Base-by-base conservation (phyloP, 2,888 invertebrate genomes). In the Cantharis rufa region DNA sequence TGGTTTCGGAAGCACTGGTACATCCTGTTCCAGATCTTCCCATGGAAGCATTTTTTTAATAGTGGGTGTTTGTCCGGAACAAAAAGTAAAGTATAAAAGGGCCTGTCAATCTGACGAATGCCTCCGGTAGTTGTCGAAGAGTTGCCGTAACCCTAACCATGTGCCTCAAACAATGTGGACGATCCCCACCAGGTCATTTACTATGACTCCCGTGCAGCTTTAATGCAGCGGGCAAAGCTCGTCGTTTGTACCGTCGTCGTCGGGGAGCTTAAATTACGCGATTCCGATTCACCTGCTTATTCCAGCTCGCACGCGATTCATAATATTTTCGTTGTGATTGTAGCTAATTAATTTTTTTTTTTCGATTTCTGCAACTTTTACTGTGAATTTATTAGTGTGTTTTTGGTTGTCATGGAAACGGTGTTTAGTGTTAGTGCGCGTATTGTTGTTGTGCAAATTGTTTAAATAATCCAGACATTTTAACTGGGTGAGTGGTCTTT, bases 101-200 rank as follows among this genome's bases (percentile, higher is more conserved):
- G 78, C 69, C 79, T 79, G 76, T 74, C 76, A 81, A 77, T 78
- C 73, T 69, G 77, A 79, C 80, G 80, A 81, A 77, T 70, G 77
- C 76, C 77, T 72, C 77, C 80, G 81, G 78, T 78, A 74, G 76
- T 77, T 74, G 78, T 79, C 80, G 80, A 80, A 75, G 79, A 77
- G 79, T 73, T 74, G 79, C 78, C 77, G 79, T 78, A 76, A 32
- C 75, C 75, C 72, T 72, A 70, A 75, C 75, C 78, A 78, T 78
- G 78, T 78, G 78, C 72, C 70, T 70, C 68, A 75, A 72, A 74
- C 78, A 75, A 78, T 74, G 77, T 71, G 75, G 62, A 72, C 48
- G 75, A 73, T 71, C 74, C 74, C 74, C 74, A 74, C 74, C 70
- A 77, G 71, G 73, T 71, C 71, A 71, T 62, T 71, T 71, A 71